These are phyloP conservation scores for Portevinia maculata DNA, from an alignment of 2,888 invertebrate genomes.

Conservation along the genomic window DNA sequence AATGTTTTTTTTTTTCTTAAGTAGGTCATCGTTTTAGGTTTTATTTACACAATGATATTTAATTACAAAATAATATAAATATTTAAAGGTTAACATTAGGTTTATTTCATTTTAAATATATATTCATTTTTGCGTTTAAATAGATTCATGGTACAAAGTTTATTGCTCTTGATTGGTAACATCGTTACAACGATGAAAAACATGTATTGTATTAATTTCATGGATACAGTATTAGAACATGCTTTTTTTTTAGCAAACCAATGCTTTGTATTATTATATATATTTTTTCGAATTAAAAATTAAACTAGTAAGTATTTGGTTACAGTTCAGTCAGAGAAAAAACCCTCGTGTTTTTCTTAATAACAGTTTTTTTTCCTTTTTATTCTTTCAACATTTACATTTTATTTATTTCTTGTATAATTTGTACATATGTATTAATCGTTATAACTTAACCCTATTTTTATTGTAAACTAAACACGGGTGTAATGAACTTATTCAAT, in stretches of 20 bases:
- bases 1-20: constrained; percentile 26
- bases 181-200: constrained; percentile 50
- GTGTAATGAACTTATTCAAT: constrained; percentile 41
- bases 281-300: constrained; percentile 38
- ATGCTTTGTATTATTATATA: constrained; percentile 18
- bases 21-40: constrained; percentile 37
- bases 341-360: constrained; percentile 48
- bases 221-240: constrained; percentile 17
- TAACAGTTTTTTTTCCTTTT: constrained; percentile 56
- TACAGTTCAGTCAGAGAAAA: constrained; percentile 71
- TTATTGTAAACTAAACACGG: constrained; percentile 44
- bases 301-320: constrained; percentile 73
- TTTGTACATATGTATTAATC: constrained; percentile 65
- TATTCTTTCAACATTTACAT: constrained; percentile 64
- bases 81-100: constrained; percentile 60
- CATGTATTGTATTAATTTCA: constrained; percentile 22
- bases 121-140: constrained; percentile 34
- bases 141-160: constrained; percentile 74
- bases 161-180: constrained; percentile 71
- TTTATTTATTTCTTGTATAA: constrained; percentile 58
- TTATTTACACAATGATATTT: constrained; percentile 68
- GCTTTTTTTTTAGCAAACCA: constrained; percentile 37
- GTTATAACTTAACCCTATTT: constrained; percentile 37
- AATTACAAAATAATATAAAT: constrained; percentile 73
- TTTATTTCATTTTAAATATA: constrained; percentile 33